Evolutionary conservation across 2,888 invertebrate species (phyloP), one percentile per base, ranked within the genome.

Genomic region (Drosophila helvetica): DNA sequence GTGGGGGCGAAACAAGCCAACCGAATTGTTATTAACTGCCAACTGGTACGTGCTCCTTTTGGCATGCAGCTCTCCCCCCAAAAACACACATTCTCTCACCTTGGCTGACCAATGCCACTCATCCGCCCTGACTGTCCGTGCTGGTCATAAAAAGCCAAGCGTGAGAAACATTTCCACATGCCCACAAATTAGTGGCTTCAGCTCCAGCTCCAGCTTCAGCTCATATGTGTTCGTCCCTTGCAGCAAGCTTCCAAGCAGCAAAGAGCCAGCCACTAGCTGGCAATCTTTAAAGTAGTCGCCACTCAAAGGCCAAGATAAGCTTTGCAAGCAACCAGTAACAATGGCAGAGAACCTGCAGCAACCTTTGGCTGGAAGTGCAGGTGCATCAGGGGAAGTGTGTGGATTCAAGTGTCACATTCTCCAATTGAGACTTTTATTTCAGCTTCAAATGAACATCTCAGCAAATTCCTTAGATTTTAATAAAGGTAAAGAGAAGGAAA

Each of bases 101-200:
- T 45, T 64, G 52, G 38, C 30, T 19, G 38, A n/a, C 38, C 15
- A 38, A 5, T 38, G 15, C 38, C 38, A n/a, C 38, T 38, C 38
- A n/a, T 38, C 38, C 38, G 38, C 38, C 6, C n/a, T 7, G 38
- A n/a, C 65, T 19, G 50, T 17, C 51, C 22, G 46, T 30, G 57
- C 52, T 67, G 83, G 62, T 60, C 74, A 77, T 83, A 80, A 80
- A 83, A 83, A 67, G 60, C 42, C 17, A 48, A 66, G 47, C 67
- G 62, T 66, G 47, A 68, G 30, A 43, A 43, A 53, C 68, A 59
- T 74, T 74, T 78, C 53, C 81, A 72, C 79, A 80, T 75, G 79
- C 64, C 85, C 85, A 79, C 80, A 81, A 81, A 81, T 81, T 81
- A 85, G 82, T 85, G 78, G 76, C n/a, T n/a, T n/a, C n/a, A 80